Percentiles rank a stretch among this genome's conserved stretches.
Conservation (phyloP, 1,140 invertebrate genomes). For the Zaprionus inermis region DNA sequence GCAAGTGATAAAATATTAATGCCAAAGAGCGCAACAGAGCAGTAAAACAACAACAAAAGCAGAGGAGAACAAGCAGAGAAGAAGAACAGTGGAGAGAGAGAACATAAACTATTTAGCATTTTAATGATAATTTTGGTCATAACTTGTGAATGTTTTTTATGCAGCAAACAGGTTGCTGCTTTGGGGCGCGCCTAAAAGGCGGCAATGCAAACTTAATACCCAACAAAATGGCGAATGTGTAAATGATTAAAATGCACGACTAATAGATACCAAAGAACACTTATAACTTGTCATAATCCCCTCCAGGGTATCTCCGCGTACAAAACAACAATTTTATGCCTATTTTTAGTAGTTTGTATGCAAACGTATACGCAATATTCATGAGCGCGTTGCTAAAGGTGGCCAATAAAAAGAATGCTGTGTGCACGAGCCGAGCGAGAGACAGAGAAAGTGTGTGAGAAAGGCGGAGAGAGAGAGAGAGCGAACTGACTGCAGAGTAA, state of each 20-base stretch:
- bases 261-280: not conserved
- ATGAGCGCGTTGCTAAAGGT: slow-evolving; percentile 37
- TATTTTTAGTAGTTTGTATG: slow-evolving; percentile 39
- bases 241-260: not conserved
- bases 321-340: not conserved
- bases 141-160: slow-evolving; percentile 32
- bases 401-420: slow-evolving; percentile 38
- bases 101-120: slow-evolving; percentile 48
- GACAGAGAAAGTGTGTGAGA: not conserved
- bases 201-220: slow-evolving; percentile 26
- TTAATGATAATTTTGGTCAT: slow-evolving; percentile 44
- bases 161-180: slow-evolving; percentile 44
- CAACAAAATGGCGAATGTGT: not conserved
- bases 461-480: not conserved
- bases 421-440: slow-evolving; percentile 5
- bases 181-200: slow-evolving; percentile 33
- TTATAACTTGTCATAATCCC: no score
- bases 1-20: slow-evolving; percentile 78
- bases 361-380: slow-evolving; percentile 43
- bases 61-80: not conserved
- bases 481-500: slow-evolving; percentile 37
- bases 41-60: slow-evolving; percentile 19
- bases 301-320: no score
- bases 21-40: slow-evolving; percentile 41
- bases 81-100: not conserved